Evolutionary conservation across 2,797 vertebrate genomes (phyloP), one percentile per base, ranked within the genome.

Genomic region (Pangasius krempfi): DNA sequence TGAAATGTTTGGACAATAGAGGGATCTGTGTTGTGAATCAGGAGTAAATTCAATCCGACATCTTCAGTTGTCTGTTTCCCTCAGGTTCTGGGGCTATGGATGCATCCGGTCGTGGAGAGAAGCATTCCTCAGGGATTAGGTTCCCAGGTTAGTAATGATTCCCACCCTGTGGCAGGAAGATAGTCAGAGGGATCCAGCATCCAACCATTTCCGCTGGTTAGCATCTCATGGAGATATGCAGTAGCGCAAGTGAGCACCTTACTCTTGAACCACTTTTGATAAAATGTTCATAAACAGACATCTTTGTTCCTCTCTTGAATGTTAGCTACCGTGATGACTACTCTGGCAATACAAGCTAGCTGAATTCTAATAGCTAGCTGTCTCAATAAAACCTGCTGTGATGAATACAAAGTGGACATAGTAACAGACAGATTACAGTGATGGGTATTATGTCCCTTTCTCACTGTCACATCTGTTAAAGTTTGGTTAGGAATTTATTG

Each of bases 81-180:
- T 54, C 64, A 90, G 88, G 89, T 91, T 91, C 89, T 86, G 78
- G 90, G 85, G 82, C 85, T 90, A 40, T 78, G 56, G 81, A 89
- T 82, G 88, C 88, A 90, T 92, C 91, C 87, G 89, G 91, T 91
- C 85, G 70, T 87, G 62, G 87, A 89, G 84, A 73, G 76, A 89
- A 82, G 70, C 91, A 92, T 92, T 92, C 91, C 89, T 93, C 18
- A 58, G 60, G 89, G 89, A 93, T 93, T 88, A 62, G 85, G 91
- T 93, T 91, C 83, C 88, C 90, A 93, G 90, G 91, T 92, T 88
- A 90, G 86, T 86, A 92, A 87, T 88, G 90, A 92, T 92, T 90
- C 81, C 89, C 88, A 91, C 82, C 86, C 84, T 75, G 12, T 13
- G 40, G 37, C 27, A 83, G 60, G 37, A 66, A 47, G 81, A 82